Base-by-base conservation (phyloP, 2,113 vertebrate genomes). In the Epinephelus cyanopodus region DNA sequence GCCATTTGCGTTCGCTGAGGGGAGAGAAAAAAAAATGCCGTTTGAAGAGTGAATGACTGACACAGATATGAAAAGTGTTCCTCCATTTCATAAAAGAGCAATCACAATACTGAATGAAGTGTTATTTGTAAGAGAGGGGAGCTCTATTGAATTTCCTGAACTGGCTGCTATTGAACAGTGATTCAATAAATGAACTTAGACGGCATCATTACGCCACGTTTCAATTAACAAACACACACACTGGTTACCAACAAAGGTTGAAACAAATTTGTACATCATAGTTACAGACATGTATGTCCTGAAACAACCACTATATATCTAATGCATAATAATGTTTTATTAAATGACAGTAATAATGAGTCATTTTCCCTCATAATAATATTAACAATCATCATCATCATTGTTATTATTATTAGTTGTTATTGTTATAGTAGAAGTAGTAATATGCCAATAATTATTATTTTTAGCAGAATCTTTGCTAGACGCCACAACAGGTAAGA, bases 41-140 rank as follows among this genome's bases (percentile, higher is more conserved):
- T 80, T 77, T 70, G 52, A 84, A 67, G 65, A 81, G 77, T 29
- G 67, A 87, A 81, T 89, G 81, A 90, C 25, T 82, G 83, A 82
- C 85, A 81, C 76, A 47, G 71, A 79, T 67, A 71, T 79, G 54
- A 83, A 82, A 85, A 80, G 80, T 74, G 74, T 81, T 89, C 69
- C 58, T 83, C 70, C 14, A 7, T 80, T 82, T 84, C 84, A 87
- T 84, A 73, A 89, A 78, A 82, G 77, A 79, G 86, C 89, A 82
- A 92, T 91, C 83, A 87, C 74, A 81, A 79, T 39, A 21, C 57
- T 56, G 83, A 87, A 67, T 80, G 79, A 50, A 67, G 63, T 66
- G 84, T 79, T 89, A 39, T 91, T 86, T 83, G 71, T 68, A 74
- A 53, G 69, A 77, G 53, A 76, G 72, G 19, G 60, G 37, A 58